Evolutionary conservation across 1,140 invertebrate species (phyloP).

Genomic region (Euborellia annulipes): DNA sequence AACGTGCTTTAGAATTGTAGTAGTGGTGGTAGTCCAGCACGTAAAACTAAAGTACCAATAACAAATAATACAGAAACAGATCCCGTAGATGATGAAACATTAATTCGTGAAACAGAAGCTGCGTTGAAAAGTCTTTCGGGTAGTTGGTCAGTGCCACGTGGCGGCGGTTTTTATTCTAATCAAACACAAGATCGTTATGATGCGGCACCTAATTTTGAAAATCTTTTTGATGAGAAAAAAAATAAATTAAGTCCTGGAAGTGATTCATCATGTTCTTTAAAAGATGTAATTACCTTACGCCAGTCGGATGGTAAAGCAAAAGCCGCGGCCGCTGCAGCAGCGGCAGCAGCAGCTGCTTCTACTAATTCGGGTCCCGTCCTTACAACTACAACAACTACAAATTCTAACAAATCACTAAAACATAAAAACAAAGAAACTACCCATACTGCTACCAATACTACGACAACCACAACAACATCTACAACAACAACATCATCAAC

Average conservation of each 20-base stretch:
- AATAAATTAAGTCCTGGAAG: conserved; percentile 19
- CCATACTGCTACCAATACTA: too few relatives aligned
- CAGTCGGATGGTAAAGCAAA: too few relatives aligned
- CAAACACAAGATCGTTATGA: conserved; percentile 53
- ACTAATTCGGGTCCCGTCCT: neutral
- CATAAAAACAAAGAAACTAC: too few relatives aligned
- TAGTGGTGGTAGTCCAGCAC: conserved; percentile 21
- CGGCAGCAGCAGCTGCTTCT: neutral
- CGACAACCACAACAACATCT: too few relatives aligned
- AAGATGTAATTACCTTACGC: conserved; percentile 46
- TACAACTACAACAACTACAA: too few relatives aligned
- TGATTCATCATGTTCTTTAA: conserved; percentile 21
- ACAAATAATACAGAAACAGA: too few relatives aligned
- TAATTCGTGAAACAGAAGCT: conserved; percentile 72
- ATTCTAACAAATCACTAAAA: too few relatives aligned
- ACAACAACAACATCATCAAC: too few relatives aligned
- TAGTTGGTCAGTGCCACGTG: conserved; percentile 52
- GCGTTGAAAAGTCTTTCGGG: conserved; percentile 67
- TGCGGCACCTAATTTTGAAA: conserved; percentile 51
- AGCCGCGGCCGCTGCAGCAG: neutral
- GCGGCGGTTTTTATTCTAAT: conserved; percentile 39
- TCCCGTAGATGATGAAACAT: conserved; percentile 65
- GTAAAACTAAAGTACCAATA: too few relatives aligned
- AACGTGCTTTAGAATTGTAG: conserved; percentile 33
- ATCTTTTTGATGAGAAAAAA: conserved; percentile 69